A percentile compares a stretch with the other conserved stretches of the same genome.
Conservation (phyloP, 2,113 vertebrate genomes). For the Saccopteryx bilineata region DNA sequence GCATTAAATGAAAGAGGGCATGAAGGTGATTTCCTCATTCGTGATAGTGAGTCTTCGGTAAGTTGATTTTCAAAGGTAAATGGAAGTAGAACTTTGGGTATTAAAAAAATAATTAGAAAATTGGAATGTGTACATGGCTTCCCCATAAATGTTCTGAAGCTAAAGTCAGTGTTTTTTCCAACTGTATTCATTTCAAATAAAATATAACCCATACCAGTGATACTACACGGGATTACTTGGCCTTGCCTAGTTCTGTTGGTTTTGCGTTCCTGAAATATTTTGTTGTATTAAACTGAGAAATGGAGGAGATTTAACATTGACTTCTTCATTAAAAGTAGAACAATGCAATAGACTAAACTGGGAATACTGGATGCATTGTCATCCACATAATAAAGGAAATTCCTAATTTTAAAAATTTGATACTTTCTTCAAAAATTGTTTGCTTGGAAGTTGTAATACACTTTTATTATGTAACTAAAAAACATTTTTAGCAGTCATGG, state of each 20-base stretch:
- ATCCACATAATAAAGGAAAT: conserved; percentile 10
- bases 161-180: conserved; percentile 25
- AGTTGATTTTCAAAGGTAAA: conserved; percentile 83
- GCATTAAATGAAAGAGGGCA: conserved; percentile 94
- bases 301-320: not conserved
- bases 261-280: conserved; percentile 57
- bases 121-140: conserved; percentile 9
- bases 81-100: not conserved
- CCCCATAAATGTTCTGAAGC: not conserved
- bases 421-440: conserved; percentile 42
- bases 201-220: not conserved
- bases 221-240: not conserved
- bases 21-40: conserved; percentile 95
- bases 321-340: conserved; percentile 60
- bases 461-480: not conserved
- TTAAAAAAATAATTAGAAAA: conserved; percentile 40
- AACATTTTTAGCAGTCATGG: not conserved
- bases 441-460: conserved; percentile 52
- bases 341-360: not conserved
- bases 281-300: conserved; percentile 58
- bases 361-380: not conserved
- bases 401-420: conserved; percentile 46
- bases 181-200: conserved; percentile 10
- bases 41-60: conserved; percentile 96
- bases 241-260: not conserved